Base-by-base conservation (phyloP, 1,140 invertebrate genomes). In the Hyphantria cunea region DNA sequence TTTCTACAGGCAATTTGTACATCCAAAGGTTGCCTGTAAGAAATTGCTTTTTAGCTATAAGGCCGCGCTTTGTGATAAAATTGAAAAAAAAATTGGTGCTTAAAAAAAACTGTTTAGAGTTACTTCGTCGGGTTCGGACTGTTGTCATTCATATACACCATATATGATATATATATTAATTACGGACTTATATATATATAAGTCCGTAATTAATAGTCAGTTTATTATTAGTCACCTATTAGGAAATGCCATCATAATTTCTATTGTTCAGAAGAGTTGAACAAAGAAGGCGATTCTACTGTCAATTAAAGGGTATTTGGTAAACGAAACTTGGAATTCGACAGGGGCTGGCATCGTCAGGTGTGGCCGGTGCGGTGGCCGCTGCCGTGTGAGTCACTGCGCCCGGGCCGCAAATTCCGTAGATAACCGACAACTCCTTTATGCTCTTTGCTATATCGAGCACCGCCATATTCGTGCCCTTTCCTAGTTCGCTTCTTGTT, bases 371-470 rank as follows among this genome's bases (percentile, higher is more conserved):
- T 17, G 41, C 41, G 12, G 41, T 60, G 65, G 68, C 62, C 47
- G 65, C 61, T 50, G 68, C 37, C n/a, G 37, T 68, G 74, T 87
- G 84, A 87, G 61, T 89, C 84, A 89, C 70, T 66, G 73, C 68
- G 72, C 69, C 73, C 70, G 70, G 74, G 68, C 78, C 71, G 72
- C 81, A 77, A 89, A 89, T 89, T 86, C 86, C 86, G 76, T 80
- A 86, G 82, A 89, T 84, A 83, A 86, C 78, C 79, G 77, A 74
- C 81, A 86, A 86, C 80, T 85, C 83, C 85, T 88, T 86, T 87
- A 87, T 86, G 82, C 82, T 84, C 78, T 84, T 69, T 77, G 68
- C 64, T 76, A 70, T 80, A 64, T 59, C 41, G 64, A 64, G 44
- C 54, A 64, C 15, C 39, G 34, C 59, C 59, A 60, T 51, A 61